Evolutionary conservation across 2,113 vertebrate genomes (phyloP).

Genomic region (Petaurus breviceps): DNA sequence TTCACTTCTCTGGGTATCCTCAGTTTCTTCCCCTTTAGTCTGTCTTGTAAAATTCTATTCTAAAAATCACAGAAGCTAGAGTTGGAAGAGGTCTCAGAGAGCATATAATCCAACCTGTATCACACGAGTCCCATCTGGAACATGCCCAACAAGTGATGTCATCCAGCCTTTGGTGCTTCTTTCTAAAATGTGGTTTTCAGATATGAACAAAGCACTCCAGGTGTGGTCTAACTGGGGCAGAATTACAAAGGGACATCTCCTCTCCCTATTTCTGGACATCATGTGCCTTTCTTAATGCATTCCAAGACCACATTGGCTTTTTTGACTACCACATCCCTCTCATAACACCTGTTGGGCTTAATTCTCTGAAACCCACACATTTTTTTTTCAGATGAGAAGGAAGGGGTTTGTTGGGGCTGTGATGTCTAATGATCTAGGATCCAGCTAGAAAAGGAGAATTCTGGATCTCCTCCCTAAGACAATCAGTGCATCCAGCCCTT

Average conservation of each 20-base stretch:
- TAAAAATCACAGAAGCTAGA: not conserved
- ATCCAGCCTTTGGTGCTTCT: not conserved
- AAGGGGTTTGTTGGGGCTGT: not conserved
- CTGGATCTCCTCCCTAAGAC: not conserved
- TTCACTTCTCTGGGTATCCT: conserved; percentile 6
- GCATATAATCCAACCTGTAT: not conserved
- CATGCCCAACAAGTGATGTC: not conserved
- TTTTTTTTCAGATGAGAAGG: not conserved
- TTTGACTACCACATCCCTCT: not conserved
- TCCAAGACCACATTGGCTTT: not conserved
- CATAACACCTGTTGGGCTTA: not conserved
- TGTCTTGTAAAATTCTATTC: not conserved
- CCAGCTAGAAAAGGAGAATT: not conserved
- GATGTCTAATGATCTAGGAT: not conserved
- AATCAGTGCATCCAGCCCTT: not conserved
- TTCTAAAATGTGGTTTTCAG: not conserved
- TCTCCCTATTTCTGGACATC: not conserved
- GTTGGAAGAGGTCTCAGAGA: not conserved
- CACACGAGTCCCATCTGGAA: not conserved
- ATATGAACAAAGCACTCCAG: not conserved
- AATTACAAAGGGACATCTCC: not conserved
- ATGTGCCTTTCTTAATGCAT: not conserved
- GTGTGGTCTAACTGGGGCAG: not conserved
- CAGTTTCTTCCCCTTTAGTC: not conserved
- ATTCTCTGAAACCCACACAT: not conserved